phyloP scores from a whole-genome alignment of 2,797 vertebrate species.

The Decapterus maruadsi region DNA sequence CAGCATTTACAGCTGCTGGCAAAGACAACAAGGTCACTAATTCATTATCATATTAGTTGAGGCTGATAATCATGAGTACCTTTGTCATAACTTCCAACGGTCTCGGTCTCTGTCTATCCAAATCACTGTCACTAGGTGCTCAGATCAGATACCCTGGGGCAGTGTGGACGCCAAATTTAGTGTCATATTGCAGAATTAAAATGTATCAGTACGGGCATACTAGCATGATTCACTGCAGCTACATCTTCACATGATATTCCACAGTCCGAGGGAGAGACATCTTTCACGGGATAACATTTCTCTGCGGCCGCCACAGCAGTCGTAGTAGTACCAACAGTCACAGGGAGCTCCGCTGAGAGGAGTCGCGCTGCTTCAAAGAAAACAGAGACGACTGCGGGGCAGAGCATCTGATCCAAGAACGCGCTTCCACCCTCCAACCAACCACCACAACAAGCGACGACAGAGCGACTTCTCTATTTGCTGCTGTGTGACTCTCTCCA shows the following conservation, averaged over 20 bases:
- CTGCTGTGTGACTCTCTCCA: slow-evolving; percentile 39
- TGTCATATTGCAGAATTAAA: too few relatives aligned
- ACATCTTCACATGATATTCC: neutral
- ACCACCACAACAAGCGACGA: slow-evolving; percentile 8
- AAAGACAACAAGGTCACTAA: too few relatives aligned
- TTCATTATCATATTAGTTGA: too few relatives aligned
- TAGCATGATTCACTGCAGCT: neutral
- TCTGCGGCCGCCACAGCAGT: neutral
- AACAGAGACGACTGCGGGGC: slow-evolving; percentile 90
- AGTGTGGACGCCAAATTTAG: too few relatives aligned
- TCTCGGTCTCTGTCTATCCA: too few relatives aligned
- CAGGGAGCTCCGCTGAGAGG: slow-evolving; percentile 63
- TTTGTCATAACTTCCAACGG: too few relatives aligned
- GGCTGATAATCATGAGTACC: too few relatives aligned
- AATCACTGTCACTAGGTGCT: too few relatives aligned
- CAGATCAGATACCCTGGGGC: too few relatives aligned
- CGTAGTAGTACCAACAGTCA: slow-evolving; percentile 12
- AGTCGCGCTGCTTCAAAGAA: slow-evolving; percentile 92
- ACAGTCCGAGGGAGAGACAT: neutral
- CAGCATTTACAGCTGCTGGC: too few relatives aligned
- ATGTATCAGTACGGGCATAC: too few relatives aligned
- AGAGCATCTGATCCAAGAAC: slow-evolving; percentile 90
- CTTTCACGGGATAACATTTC: slow-evolving; percentile 7
- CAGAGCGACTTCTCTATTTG: slow-evolving; percentile 12
- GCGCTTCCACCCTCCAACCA: slow-evolving; percentile 83